Evolutionary conservation across 2,888 invertebrate genomes (phyloP).

Genomic region (Scotopteryx bipunctaria): DNA sequence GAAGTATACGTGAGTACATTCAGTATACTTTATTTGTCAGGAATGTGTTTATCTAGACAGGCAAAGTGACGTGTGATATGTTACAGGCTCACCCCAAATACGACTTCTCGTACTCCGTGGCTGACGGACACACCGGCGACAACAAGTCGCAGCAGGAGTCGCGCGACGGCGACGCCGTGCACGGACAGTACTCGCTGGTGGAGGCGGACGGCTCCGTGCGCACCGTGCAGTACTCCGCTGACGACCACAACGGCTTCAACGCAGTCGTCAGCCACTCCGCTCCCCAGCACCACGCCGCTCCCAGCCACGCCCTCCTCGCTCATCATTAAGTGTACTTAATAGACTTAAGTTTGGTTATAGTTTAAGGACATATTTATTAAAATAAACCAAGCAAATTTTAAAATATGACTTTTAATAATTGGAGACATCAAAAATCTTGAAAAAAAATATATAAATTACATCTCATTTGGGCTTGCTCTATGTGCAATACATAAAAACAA

Average conservation of each 20-base stretch:
- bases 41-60: no score
- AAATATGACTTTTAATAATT: constrained; percentile 27
- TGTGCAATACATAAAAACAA: no score
- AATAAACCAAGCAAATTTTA: constrained; percentile 22
- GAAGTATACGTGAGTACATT: constrained; percentile 63
- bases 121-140: constrained; percentile 83
- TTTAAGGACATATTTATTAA: constrained; percentile 23
- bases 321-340: constrained; percentile 45
- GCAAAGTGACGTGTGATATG: not conserved
- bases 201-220: constrained; percentile 81
- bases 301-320: constrained; percentile 44
- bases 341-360: constrained; percentile 16
- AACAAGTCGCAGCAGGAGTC: constrained; percentile 84
- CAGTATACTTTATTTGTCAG: no score
- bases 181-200: constrained; percentile 75
- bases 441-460: no score
- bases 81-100: constrained; percentile 83
- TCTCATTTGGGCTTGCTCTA: no score
- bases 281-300: constrained; percentile 48
- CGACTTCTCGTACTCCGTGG: constrained; percentile 82
- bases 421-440: no score
- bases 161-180: constrained; percentile 85
- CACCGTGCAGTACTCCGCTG: constrained; percentile 79
- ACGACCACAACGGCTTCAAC: constrained; percentile 80
- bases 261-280: constrained; percentile 71